A percentile compares a stretch with the other conserved stretches of the same genome.
Conservation (phyloP, 1,140 invertebrate species). For the Lucilia sericata region DNA sequence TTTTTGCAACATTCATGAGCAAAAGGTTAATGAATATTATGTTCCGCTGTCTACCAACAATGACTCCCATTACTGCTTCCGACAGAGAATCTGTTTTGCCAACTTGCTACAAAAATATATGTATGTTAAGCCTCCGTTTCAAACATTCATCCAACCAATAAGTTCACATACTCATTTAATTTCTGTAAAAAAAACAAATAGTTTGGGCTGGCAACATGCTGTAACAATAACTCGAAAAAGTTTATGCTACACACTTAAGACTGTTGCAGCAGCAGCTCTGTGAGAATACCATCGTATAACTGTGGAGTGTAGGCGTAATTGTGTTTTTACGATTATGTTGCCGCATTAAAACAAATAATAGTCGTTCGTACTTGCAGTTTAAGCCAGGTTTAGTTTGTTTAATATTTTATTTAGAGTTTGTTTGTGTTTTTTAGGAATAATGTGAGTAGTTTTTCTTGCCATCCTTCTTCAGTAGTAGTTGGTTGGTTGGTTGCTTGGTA, state of each 20-base stretch:
- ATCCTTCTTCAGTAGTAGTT: conserved; percentile 38
- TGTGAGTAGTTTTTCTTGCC: not conserved
- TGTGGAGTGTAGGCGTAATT: conserved; percentile 45
- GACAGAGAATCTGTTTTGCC: conserved; percentile 61
- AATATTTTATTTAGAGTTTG: not conserved
- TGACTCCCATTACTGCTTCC: conserved; percentile 62
- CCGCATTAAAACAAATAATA: conserved; percentile 42
- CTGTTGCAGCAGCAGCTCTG: not conserved
- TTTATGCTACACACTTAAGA: not conserved
- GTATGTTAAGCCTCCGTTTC: not conserved
- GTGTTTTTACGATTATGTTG: conserved; percentile 46
- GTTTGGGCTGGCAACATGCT: conserved; percentile 1
- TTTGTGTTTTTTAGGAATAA: not conserved
- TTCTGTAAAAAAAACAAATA: conserved; percentile 19
- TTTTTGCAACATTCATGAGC: conserved; percentile 59
- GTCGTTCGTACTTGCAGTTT: conserved; percentile 1
- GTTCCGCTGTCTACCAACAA: conserved; percentile 60
- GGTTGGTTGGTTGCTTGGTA: not conserved
- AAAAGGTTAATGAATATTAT: conserved; percentile 66
- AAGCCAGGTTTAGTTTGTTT: not conserved
- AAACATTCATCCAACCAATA: not conserved
- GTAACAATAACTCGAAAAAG: not conserved
- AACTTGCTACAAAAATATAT: conserved; percentile 16
- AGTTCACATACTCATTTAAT: conserved; percentile 40
- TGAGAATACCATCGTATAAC: not conserved